Evolutionary conservation across 2,888 invertebrate species (phyloP).

Genomic region (Bursaphelenchus okinawaensis): DNA sequence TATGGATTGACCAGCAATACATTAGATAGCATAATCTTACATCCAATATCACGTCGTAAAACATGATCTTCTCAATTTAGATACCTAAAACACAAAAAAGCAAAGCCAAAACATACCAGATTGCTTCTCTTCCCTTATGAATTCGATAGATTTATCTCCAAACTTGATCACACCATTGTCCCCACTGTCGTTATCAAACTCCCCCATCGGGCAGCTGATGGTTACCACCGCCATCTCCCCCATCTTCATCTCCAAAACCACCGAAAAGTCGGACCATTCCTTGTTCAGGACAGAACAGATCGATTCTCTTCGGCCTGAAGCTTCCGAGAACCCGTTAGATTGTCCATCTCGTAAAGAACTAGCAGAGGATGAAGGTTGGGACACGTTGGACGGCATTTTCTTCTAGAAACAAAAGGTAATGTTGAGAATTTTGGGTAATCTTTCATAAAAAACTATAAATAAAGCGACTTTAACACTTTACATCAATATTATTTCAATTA

Average conservation of each 20-base stretch:
- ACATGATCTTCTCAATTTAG: not conserved
- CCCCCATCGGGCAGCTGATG: slow-evolving; percentile 1
- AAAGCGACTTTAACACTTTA: too few relatives aligned
- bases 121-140: slow-evolving; percentile 1
- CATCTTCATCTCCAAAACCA: slow-evolving; percentile 14
- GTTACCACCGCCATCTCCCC: slow-evolving; percentile 9
- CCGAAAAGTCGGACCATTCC: slow-evolving; percentile 1
- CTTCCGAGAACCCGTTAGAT: not conserved
- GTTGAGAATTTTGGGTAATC: too few relatives aligned
- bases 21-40: too few relatives aligned
- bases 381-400: not conserved
- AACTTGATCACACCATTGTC: slow-evolving; percentile 1
- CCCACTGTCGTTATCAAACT: not conserved
- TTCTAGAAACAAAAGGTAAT: too few relatives aligned
- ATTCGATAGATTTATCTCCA: slow-evolving; percentile 8
- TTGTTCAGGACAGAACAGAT: not conserved
- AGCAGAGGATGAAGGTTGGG: not conserved
- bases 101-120: not conserved
- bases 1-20: too few relatives aligned
- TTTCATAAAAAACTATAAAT: too few relatives aligned
- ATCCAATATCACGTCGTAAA: not conserved
- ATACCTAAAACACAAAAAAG: not conserved
- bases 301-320: not conserved
- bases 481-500: too few relatives aligned
- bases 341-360: not conserved